Conservation (phyloP, 2,113 vertebrate genomes). For the Neoarius graeffei region DNA sequence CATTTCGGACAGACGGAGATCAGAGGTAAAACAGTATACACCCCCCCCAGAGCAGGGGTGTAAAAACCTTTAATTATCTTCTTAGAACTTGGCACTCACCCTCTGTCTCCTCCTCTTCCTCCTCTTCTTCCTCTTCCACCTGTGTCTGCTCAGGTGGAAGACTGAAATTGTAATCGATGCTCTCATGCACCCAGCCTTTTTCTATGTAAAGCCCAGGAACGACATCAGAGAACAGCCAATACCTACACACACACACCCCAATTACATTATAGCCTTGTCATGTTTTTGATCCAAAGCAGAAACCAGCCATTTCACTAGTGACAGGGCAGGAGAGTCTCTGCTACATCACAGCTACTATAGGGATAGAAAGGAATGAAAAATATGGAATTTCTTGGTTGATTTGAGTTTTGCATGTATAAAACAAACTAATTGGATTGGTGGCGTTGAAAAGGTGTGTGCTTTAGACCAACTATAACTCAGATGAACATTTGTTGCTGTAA, state of each 20-base stretch:
- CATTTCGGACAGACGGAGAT: too few species aligned
- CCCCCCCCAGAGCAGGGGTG: too few species aligned
- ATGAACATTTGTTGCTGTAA: not conserved
- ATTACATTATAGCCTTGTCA: not conserved
- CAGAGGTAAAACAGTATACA: too few species aligned
- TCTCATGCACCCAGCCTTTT: slow-evolving; percentile 95
- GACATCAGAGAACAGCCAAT: slow-evolving; percentile 96
- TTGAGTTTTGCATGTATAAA: not conserved
- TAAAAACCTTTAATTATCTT: not conserved
- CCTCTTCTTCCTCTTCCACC: slow-evolving; percentile 71
- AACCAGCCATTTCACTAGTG: not conserved
- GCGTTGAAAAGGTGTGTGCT: too few species aligned
- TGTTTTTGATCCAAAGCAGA: not conserved
- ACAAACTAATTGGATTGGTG: not conserved
- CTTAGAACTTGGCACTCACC: slow-evolving; percentile 59
- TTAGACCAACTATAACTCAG: not conserved
- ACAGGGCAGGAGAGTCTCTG: not conserved
- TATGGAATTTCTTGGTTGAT: not conserved
- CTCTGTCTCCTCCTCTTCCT: slow-evolving; percentile 73
- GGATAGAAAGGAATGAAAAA: not conserved
- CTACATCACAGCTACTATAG: not conserved
- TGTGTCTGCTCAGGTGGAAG: slow-evolving; percentile 64
- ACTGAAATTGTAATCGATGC: slow-evolving; percentile 87
- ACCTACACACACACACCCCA: slow-evolving; percentile 67
- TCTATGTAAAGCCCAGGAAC: slow-evolving; percentile 95